Conservation (phyloP, 2,888 invertebrate species). For the Zele albiditarsus region DNA sequence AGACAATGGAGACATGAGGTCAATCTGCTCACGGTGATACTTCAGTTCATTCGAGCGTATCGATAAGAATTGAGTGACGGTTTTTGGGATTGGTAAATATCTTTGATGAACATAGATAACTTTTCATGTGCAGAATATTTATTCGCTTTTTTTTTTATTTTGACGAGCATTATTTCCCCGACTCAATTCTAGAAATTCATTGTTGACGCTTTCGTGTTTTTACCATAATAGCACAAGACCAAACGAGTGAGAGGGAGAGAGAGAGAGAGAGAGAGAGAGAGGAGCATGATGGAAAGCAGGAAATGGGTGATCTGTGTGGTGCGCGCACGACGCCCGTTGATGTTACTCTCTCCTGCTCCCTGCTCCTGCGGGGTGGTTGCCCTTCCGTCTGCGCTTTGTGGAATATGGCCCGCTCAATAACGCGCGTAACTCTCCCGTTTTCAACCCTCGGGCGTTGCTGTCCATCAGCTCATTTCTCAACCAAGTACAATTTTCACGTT, state of each 20-base stretch:
- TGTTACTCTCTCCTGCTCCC: background rate
- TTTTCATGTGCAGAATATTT: background rate
- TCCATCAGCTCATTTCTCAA: background rate
- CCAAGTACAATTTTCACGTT: background rate
- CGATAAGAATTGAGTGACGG: background rate
- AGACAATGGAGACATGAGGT: conserved; percentile 1
- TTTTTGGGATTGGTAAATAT: too few species aligned
- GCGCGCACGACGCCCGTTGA: conserved; percentile 42
- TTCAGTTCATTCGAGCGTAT: background rate
- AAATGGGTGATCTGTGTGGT: conserved; percentile 32
- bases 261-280: too few species aligned
- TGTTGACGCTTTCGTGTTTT: conserved; percentile 3
- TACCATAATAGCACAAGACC: too few species aligned
- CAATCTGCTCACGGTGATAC: background rate
- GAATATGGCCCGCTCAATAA: conserved; percentile 72
- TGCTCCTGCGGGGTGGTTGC: conserved; percentile 67
- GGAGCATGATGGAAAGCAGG: background rate
- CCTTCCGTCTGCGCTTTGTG: conserved; percentile 72
- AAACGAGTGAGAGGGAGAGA: too few species aligned
- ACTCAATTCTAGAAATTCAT: background rate
- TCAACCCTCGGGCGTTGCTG: conserved; percentile 49
- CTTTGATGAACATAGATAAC: background rate
- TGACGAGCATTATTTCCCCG: background rate
- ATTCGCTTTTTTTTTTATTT: background rate
- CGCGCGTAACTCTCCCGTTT: conserved; percentile 65